Percentiles rank a stretch among this genome's conserved stretches.
Conservation (phyloP, 2,797 vertebrate genomes). For the Merluccius polli region DNA sequence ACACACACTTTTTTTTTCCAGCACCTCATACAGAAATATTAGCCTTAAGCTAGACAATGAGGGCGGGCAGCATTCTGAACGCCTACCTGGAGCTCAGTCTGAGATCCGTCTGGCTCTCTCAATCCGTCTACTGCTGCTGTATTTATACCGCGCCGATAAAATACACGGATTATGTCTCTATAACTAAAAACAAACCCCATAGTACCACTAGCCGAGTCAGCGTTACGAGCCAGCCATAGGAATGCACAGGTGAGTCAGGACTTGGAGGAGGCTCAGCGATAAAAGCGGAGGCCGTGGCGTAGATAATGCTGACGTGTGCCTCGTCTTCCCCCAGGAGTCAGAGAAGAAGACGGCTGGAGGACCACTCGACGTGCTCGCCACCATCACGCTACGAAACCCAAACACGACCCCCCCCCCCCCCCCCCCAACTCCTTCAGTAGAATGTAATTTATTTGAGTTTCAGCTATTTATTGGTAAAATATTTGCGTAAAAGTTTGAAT, state of each 20-base stretch:
- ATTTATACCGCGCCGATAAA: not conserved
- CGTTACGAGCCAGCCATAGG: not conserved
- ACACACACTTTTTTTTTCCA: not conserved
- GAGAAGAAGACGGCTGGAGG: not conserved
- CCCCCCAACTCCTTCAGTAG: conserved; percentile 37
- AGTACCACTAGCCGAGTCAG: not conserved
- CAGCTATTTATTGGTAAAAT: conserved; percentile 68
- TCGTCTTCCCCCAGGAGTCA: not conserved
- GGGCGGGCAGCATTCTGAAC: conserved; percentile 17
- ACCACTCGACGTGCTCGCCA: conserved; percentile 6
- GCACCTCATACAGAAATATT: conserved; percentile 10
- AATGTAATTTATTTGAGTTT: conserved; percentile 72
- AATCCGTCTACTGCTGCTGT: not conserved
- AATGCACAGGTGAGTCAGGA: not conserved
- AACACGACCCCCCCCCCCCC: conserved; percentile 36
- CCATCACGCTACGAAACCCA: conserved; percentile 22
- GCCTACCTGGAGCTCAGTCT: too few relatives aligned
- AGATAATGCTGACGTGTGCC: not conserved
- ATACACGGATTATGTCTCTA: not conserved
- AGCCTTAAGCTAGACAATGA: conserved; percentile 21
- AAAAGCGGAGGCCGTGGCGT: not conserved
- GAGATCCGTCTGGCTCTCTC: too few relatives aligned
- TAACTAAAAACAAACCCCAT: not conserved
- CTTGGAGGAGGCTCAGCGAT: not conserved
- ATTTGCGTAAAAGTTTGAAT: conserved; percentile 36